These are phyloP conservation scores for Aphidius colemani DNA, from an alignment of 2,888 invertebrate genomes.

Conservation along the genomic window DNA sequence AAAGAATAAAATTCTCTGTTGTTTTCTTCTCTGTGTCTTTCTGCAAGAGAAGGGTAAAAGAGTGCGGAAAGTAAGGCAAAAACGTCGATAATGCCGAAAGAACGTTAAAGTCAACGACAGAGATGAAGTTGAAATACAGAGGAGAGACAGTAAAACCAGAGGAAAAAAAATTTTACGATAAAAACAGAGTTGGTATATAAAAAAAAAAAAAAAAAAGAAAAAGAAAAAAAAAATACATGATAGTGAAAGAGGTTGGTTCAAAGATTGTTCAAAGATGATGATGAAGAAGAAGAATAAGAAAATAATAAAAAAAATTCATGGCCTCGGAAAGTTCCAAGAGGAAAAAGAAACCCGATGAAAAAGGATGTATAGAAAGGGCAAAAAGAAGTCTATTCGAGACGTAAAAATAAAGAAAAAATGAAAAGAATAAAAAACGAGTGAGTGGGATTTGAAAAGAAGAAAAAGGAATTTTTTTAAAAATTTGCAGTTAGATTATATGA, in stretches of 20 bases:
- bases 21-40: background rate
- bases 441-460: conserved; percentile 2
- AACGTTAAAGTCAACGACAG: conserved; percentile 50
- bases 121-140: conserved; percentile 32
- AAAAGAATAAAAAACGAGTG: background rate
- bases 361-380: conserved; percentile 6
- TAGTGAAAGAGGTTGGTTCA: no score
- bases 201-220: background rate
- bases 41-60: conserved; percentile 37
- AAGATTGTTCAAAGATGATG: no score
- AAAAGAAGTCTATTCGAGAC: conserved; percentile 15
- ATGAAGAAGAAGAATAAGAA: no score
- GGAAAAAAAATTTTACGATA: background rate
- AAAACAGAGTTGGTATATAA: no score
- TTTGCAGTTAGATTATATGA: background rate
- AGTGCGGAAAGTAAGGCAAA: conserved; percentile 34
- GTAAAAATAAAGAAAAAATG: conserved; percentile 8
- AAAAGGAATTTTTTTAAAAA: conserved; percentile 3
- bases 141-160: conserved; percentile 26
- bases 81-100: conserved; percentile 59
- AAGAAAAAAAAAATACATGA: no score
- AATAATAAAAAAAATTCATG: conserved; percentile 13
- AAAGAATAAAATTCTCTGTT: conserved; percentile 4
- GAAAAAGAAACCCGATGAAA: conserved; percentile 1
- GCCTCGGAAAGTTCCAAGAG: conserved; percentile 18